phyloP scores from a whole-genome alignment of 2,113 vertebrate species.

The Ariopsis seemanni region DNA sequence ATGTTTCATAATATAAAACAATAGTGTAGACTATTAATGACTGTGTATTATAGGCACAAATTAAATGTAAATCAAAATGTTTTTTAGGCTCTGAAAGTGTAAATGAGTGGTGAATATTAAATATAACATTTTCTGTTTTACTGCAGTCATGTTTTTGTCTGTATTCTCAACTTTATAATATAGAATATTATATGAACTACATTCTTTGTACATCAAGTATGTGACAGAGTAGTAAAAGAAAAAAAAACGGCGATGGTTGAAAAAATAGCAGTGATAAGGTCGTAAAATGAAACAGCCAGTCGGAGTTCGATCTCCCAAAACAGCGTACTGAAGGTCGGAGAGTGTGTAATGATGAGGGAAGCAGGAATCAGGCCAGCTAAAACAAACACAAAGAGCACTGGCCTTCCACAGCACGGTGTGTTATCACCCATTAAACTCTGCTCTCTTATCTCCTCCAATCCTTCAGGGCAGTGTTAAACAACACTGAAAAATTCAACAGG shows the following conservation, averaged over 20 bases:
- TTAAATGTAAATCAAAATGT: not conserved
- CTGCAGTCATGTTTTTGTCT: not conserved
- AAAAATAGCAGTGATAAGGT: not conserved
- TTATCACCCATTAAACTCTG: conserved; percentile 54
- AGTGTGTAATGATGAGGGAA: conserved; percentile 64
- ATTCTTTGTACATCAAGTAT: not conserved
- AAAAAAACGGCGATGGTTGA: not conserved
- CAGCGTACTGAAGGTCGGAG: conserved; percentile 56
- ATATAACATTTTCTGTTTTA: not conserved
- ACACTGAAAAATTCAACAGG: conserved; percentile 6
- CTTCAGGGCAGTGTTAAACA: conserved; percentile 37
- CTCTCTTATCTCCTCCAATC: conserved; percentile 55
- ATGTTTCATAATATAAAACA: not conserved
- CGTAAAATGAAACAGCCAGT: conserved; percentile 11
- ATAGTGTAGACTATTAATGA: not conserved
- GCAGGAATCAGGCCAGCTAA: conserved; percentile 57
- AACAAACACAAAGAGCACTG: conserved; percentile 61
- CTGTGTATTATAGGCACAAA: not conserved
- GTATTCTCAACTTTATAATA: not conserved
- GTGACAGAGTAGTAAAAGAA: not conserved
- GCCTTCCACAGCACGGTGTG: conserved; percentile 53
- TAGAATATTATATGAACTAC: too few species aligned
- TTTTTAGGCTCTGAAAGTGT: not conserved
- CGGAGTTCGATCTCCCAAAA: conserved; percentile 57
- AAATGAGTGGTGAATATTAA: not conserved